A percentile compares a stretch with the other conserved stretches of the same genome.
These are phyloP conservation scores for Diachasmimorpha longicaudata DNA, from an alignment of 1,140 invertebrate genomes.

Conservation along the genomic window DNA sequence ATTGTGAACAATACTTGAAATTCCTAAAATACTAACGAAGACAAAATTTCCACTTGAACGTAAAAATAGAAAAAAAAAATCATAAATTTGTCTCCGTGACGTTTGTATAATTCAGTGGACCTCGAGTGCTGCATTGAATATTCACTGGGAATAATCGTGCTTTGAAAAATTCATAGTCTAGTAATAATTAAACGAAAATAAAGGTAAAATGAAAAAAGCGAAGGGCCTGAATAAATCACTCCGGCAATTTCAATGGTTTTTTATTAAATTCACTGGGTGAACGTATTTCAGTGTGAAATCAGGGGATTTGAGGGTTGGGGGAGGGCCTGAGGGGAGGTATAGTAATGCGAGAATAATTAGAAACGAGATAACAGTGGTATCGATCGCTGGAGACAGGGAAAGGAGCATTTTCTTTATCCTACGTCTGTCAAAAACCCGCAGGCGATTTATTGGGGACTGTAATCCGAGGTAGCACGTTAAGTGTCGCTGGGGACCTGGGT, in stretches of 20 bases:
- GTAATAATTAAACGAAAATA: neutral
- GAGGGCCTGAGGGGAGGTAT: too few relatives aligned
- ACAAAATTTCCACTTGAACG: too few relatives aligned
- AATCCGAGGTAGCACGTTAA: neutral
- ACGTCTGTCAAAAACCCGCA: neutral
- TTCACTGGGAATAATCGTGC: neutral
- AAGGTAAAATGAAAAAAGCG: neutral
- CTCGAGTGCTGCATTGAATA: too few relatives aligned
- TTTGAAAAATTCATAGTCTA: neutral
- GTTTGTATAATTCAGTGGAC: too few relatives aligned
- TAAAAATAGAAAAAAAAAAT: too few relatives aligned
- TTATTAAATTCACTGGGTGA: neutral
- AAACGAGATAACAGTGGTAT: neutral
- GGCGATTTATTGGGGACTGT: neutral
- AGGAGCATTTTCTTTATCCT: neutral
- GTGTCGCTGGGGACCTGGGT: neutral
- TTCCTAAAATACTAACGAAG: too few relatives aligned
- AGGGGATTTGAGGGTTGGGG: neutral
- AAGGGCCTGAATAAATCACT: neutral
- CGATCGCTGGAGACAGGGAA: neutral
- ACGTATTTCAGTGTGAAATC: neutral
- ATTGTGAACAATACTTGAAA: too few relatives aligned
- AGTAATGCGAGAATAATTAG: neutral
- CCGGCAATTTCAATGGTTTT: neutral
- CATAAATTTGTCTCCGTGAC: too few relatives aligned